Evolutionary conservation across 2,888 invertebrate species (phyloP).

Genomic region (Pristionchus mayeri): DNA sequence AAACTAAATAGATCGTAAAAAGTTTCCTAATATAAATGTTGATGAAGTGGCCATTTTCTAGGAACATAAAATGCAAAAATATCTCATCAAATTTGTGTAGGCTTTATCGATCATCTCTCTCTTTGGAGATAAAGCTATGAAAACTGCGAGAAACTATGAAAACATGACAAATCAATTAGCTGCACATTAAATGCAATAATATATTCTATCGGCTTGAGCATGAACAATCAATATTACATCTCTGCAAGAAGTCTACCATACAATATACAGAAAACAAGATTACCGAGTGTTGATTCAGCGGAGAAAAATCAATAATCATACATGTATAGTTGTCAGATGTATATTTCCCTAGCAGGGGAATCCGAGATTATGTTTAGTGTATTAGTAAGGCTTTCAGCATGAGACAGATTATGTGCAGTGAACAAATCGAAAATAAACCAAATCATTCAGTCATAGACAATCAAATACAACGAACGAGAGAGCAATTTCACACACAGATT

Average conservation of each 20-base stretch:
- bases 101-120: constrained; percentile 20
- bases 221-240: constrained; percentile 6
- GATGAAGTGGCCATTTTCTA: too few relatives aligned
- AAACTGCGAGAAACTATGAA: constrained; percentile 10
- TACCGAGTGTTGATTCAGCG: constrained; percentile 31
- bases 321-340: constrained; percentile 31
- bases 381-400: constrained; percentile 29
- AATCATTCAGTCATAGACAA: constrained; percentile 23
- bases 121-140: constrained; percentile 3
- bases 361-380: constrained; percentile 33
- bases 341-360: neutral
- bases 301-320: constrained; percentile 39
- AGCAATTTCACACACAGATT: constrained; percentile 9
- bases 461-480: constrained; percentile 7
- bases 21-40: too few relatives aligned
- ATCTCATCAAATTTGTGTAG: too few relatives aligned
- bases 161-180: neutral
- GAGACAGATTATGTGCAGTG: neutral
- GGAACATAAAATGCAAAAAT: too few relatives aligned
- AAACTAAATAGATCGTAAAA: too few relatives aligned
- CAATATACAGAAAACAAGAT: constrained; percentile 29
- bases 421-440: neutral
- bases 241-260: neutral
- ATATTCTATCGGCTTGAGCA: neutral
- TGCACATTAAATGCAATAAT: constrained; percentile 16